Evolutionary conservation across 1,140 invertebrate species (phyloP).

Genomic region (Centruroides sculpturatus): DNA sequence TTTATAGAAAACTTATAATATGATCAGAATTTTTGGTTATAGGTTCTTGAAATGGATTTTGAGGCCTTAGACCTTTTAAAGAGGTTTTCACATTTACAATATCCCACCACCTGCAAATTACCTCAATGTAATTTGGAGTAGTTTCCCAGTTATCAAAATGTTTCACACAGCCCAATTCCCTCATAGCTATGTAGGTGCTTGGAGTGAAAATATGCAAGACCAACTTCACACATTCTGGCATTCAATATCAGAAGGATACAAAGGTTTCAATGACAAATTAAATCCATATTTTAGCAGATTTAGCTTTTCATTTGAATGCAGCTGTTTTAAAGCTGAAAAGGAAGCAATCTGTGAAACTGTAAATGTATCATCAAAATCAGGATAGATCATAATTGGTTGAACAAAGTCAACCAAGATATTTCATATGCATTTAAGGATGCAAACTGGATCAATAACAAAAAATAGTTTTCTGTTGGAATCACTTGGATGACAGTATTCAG

Average conservation of each 20-base stretch:
- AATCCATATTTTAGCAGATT: conserved; percentile 2
- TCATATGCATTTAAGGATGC: neutral
- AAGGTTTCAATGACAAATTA: neutral
- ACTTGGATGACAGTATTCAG: neutral
- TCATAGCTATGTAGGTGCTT: neutral
- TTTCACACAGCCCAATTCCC: neutral
- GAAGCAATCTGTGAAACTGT: neutral
- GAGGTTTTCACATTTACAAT: neutral
- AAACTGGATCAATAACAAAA: neutral
- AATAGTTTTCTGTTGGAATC: neutral
- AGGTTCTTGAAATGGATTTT: neutral
- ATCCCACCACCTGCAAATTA: neutral
- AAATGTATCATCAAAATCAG: neutral
- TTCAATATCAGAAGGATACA: neutral
- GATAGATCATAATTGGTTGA: neutral
- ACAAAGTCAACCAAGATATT: neutral
- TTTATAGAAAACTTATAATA: neutral
- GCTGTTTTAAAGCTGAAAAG: too few relatives aligned
- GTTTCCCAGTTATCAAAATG: neutral
- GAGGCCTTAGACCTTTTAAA: neutral
- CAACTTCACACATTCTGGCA: neutral
- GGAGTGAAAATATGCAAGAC: neutral
- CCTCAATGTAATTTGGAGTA: neutral
- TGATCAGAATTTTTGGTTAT: neutral
- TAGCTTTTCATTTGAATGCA: neutral